A percentile compares a stretch with the other conserved stretches of the same genome.
These are phyloP conservation scores for Caenorhabditis sinica DNA, from an alignment of 2,888 invertebrate genomes.

Conservation along the genomic window DNA sequence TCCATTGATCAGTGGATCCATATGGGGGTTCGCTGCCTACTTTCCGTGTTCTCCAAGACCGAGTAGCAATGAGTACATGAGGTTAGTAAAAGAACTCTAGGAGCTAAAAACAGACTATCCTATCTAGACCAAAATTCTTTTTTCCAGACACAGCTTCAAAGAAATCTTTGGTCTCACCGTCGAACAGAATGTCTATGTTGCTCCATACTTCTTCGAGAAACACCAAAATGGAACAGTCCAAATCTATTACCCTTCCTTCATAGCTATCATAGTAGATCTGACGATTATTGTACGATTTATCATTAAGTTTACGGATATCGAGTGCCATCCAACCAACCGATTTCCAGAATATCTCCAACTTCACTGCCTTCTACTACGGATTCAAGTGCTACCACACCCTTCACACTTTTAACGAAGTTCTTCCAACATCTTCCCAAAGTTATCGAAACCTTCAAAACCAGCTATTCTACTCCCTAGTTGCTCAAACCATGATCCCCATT, in stretches of 20 bases:
- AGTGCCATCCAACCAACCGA: too few relatives aligned
- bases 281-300: not conserved
- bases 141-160: constrained; percentile 7
- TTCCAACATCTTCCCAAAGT: not conserved
- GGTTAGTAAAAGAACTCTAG: not conserved
- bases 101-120: too few relatives aligned
- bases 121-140: too few relatives aligned
- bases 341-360: constrained; percentile 24
- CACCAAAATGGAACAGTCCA: constrained; percentile 5
- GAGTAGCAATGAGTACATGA: constrained; percentile 31
- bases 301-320: too few relatives aligned
- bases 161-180: constrained; percentile 23
- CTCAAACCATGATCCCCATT: constrained; percentile 44
- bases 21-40: constrained; percentile 29
- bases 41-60: constrained; percentile 31
- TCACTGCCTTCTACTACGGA: constrained; percentile 23
- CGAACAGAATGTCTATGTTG: constrained; percentile 28
- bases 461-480: constrained; percentile 34
- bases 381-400: constrained; percentile 34
- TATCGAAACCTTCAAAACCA: constrained; percentile 34
- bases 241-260: constrained; percentile 22
- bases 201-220: constrained; percentile 41
- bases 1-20: constrained; percentile 3
- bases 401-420: not conserved
- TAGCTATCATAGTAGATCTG: constrained; percentile 6